Base-by-base conservation (phyloP, 2,888 invertebrate species). In the Dicyrtoma fusca region DNA sequence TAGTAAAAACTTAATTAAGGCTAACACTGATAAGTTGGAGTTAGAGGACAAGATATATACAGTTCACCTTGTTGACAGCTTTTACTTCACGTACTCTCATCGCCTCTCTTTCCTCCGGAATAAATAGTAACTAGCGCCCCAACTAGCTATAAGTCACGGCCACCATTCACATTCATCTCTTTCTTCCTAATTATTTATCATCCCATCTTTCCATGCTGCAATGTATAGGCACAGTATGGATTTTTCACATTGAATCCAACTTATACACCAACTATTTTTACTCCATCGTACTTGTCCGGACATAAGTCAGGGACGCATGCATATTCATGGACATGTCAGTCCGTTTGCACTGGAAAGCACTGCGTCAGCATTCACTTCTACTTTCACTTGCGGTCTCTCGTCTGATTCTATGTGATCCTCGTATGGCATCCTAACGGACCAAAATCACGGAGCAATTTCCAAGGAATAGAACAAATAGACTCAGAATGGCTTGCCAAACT, bases 151-250 rank as follows among this genome's bases (percentile, higher is more conserved):
- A 57, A 57, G 57, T 57, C 57, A 57, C 57, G 8, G 25, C 4
- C 57, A 57, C 57, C 17, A 57, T 57, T 57, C 57, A 57, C 57
- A 57, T 57, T 57, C 57, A 57, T 57, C 57, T 57, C 57, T 13
- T 26, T 57, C 25, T 49, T 13, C 13, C 57, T 21, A 57, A 57
- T 57, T 57, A 57, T 57, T 57, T 57, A 57, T 11, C 57, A 57
- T 26, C 57, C 57, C 14, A 11, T 3, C 34, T 34, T 8, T 34
- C 34, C 4, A 34, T 3, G 3, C 34, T 34, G 34, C 4, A 34
- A 5, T 34, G 34, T n/a, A n/a, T n/a, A n/a, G n/a, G n/a, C n/a
- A n/a, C n/a, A n/a, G n/a, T n/a, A n/a, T 34, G 34, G 34, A 34
- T 34, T 34, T 34, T 34, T 34, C 4, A 34, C 3, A 34, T n/a